phyloP scores from a whole-genome alignment of 2,888 invertebrate species.

The Heliconius hortense region DNA sequence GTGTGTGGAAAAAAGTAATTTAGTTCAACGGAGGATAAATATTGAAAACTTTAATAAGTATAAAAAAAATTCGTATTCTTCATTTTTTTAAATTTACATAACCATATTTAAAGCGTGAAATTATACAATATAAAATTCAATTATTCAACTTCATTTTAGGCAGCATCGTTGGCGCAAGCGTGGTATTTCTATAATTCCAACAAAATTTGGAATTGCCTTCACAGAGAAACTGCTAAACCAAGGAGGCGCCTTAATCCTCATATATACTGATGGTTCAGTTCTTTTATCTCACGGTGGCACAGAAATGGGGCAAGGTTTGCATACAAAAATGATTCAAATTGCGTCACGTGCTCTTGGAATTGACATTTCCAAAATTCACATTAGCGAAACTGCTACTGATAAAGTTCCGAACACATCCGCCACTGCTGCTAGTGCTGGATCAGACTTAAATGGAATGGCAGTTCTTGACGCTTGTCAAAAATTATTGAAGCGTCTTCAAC shows the following conservation, averaged over 20 bases:
- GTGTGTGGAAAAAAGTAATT: constrained; percentile 86
- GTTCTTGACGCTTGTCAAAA: constrained; percentile 91
- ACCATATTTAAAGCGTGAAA: no score
- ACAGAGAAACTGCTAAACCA: constrained; percentile 90
- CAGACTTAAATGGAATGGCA: constrained; percentile 96
- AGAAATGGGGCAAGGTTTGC: constrained; percentile 98
- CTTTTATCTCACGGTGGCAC: constrained; percentile 95
- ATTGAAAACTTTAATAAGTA: constrained; percentile 88
- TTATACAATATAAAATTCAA: not conserved
- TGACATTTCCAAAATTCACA: constrained; percentile 87
- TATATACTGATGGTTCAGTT: constrained; percentile 95
- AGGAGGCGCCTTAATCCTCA: constrained; percentile 91
- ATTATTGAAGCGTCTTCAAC: constrained; percentile 87
- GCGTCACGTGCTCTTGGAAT: constrained; percentile 88
- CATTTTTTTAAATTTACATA: not conserved
- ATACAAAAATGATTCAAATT: constrained; percentile 97
- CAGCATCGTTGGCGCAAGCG: constrained; percentile 92
- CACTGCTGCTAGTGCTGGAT: constrained; percentile 93
- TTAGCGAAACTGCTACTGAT: constrained; percentile 92
- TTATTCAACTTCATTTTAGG: constrained; percentile 65
- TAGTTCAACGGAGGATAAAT: constrained; percentile 78
- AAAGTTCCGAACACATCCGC: constrained; percentile 95
- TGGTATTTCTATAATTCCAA: constrained; percentile 90
- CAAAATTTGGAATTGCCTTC: constrained; percentile 93
- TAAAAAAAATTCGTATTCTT: constrained; percentile 24